A percentile compares a stretch with the other conserved stretches of the same genome.
Evolutionary conservation across 37 sponge, comb jelly and placozoan species (phyloP).

Genomic region (Spongilla lacustris): DNA sequence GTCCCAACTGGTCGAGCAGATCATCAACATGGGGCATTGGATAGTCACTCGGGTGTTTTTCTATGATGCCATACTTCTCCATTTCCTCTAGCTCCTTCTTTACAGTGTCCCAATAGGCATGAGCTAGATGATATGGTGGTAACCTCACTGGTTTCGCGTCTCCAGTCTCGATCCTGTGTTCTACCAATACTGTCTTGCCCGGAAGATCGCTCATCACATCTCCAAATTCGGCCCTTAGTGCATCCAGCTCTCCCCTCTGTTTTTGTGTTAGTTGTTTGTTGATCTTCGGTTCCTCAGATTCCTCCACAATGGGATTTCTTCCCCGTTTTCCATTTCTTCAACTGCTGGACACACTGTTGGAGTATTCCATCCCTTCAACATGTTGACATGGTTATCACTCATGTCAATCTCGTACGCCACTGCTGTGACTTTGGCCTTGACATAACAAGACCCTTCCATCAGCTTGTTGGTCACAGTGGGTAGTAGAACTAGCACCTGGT

Average conservation of each 20-base stretch:
- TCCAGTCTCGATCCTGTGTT: not conserved
- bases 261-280: too few relatives aligned
- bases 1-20: constrained; percentile 24
- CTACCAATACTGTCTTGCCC: too few relatives aligned
- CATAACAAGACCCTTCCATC: constrained; percentile 22
- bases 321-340: too few relatives aligned
- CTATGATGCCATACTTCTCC: constrained; percentile 28
- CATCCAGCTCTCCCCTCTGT: too few relatives aligned
- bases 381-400: constrained; percentile 32
- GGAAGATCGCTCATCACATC: too few relatives aligned
- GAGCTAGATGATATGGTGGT: constrained; percentile 22
- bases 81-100: constrained; percentile 30
- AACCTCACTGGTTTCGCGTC: constrained; percentile 2
- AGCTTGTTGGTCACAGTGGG: constrained; percentile 18
- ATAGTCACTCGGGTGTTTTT: constrained; percentile 24
- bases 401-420: constrained; percentile 21
- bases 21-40: constrained; percentile 39
- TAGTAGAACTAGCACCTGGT: constrained; percentile 21
- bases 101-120: constrained; percentile 16
- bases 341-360: not conserved
- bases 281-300: too few relatives aligned
- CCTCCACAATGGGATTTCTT: too few relatives aligned
- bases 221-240: too few relatives aligned
- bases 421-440: not conserved
- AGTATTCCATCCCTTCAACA: constrained; percentile 25